Base-by-base conservation (phyloP, 2,113 vertebrate species). In the Nothobranchius furzeri region DNA sequence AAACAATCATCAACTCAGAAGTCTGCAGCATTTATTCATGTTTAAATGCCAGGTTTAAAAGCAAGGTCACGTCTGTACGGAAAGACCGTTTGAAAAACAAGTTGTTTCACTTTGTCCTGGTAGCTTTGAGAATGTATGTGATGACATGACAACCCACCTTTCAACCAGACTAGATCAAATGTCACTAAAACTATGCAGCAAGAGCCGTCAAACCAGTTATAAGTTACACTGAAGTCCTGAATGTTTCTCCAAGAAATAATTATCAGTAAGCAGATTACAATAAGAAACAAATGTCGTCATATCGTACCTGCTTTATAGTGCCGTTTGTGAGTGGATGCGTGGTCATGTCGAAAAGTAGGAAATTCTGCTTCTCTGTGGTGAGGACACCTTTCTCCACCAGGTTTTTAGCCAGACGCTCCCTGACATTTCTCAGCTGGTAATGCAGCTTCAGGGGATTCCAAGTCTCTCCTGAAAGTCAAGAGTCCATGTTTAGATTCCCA, bases 291-390 rank as follows among this genome's bases (percentile, higher is more conserved):
- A 11, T 8, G n/a, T 14, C 46, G 11, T 7, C 12, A n/a, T 7
- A n/a, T 10, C 42, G 58, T 63, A 91, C 90, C 90, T 91, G 96
- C 73, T 99, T 99, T 73, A 99, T 95, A 70, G 92, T 94, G 83
- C 91, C 95, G 91, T 98, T 97, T 88, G 95, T 99, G 84, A 99
- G 96, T 1, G 98, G 97, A 84, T 99, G 97, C 0, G 96, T 99
- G 37, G 95, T 99, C 98, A 99, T 99, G 93, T 98, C 96, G 84
- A 99, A 99, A 47, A 98, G 95, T 68, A 99, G 91, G 89, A 99
- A 99, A 94, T 97, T 99, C 90, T 99, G 97, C 92, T 99, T 99
- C 92, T 99, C 96, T 20, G 96, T 99, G 20, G 96, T 98, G 81
- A 99, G 87, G 62, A 99, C 96, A 1, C 98, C 98, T 87, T 99